Evolutionary conservation across 2,888 invertebrate species (phyloP), one percentile per base, ranked within the genome.

Genomic region (Stenodema calcarata): DNA sequence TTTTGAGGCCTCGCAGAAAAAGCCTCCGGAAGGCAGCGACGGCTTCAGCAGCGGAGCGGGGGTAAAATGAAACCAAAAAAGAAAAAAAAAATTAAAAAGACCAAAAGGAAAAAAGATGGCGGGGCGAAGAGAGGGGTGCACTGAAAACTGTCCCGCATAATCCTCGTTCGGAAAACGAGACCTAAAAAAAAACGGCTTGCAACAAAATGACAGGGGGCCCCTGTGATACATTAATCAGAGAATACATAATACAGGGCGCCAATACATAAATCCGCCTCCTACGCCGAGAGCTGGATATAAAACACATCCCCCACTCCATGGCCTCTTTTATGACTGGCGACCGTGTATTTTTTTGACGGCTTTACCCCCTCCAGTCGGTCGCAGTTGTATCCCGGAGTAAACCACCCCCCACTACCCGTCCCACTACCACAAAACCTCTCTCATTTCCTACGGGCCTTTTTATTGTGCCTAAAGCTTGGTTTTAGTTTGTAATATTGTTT

Each of bases 141-240:
- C 76, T 76, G 76, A 42, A 76, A 76, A 76, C 76, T 76, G 62
- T 81, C 80, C 50, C 62, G 81, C 81, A 81, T 81, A 81, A 81
- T 81, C 81, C 81, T 18, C 69, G 81, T 81, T 81, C 62, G 81
- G 54, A 81, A 81, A 81, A 81, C 50, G 54, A 18, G 81, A 50
- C 70, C 70, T 35, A 28, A 30, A 76, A 73, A n/a, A 78, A 50
- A 80, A 80, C 47, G 62, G 50, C 81, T 69, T 81, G 81, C 86
- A 87, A 84, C 87, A 79, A 83, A 86, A 87, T 87, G 87, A 88
- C 87, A 88, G 83, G 80, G n/a, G 81, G 70, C 84, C 78, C 87
- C 83, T 47, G 86, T 79, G 87, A 87, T 88, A 88, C 87, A 88
- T 88, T 88, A 88, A 88, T 88, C 87, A 87, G 87, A 81, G 87